These are phyloP conservation scores for Cataglyphis rosenhaueri DNA, from an alignment of 2,888 invertebrate genomes.

Conservation along the genomic window DNA sequence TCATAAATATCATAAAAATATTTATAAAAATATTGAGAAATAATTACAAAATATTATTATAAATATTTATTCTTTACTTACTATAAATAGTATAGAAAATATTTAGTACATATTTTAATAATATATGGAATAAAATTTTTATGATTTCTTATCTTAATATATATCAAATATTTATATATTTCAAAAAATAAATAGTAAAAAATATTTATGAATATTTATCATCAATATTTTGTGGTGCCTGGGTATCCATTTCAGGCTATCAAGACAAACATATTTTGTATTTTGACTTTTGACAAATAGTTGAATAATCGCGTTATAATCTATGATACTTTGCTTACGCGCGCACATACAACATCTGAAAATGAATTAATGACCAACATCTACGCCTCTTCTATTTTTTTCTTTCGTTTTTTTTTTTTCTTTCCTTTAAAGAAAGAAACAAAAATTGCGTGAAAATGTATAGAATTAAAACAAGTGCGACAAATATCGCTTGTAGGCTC, in stretches of 20 bases:
- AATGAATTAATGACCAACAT: background rate
- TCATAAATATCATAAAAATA: too few species aligned
- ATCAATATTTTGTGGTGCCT: too few species aligned
- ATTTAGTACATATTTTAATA: too few species aligned
- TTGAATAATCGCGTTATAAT: background rate
- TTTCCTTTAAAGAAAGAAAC: background rate
- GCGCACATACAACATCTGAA: background rate
- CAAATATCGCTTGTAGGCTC: background rate
- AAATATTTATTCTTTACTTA: too few species aligned
- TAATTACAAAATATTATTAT: too few species aligned
- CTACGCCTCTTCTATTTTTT: background rate
- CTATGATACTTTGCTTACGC: background rate
- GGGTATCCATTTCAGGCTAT: background rate
- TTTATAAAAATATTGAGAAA: too few species aligned
- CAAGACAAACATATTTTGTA: slow-evolving; percentile 5
- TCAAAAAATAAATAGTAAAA: too few species aligned
- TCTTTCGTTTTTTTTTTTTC: background rate
- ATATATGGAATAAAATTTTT: too few species aligned
- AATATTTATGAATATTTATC: too few species aligned
- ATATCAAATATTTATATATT: too few species aligned
- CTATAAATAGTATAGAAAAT: too few species aligned
- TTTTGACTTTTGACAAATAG: background rate
- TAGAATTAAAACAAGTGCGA: background rate
- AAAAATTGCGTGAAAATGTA: background rate
- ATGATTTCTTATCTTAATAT: too few species aligned